Conservation (phyloP, 2,113 vertebrate species). For the Greenwoodochromis staneri region DNA sequence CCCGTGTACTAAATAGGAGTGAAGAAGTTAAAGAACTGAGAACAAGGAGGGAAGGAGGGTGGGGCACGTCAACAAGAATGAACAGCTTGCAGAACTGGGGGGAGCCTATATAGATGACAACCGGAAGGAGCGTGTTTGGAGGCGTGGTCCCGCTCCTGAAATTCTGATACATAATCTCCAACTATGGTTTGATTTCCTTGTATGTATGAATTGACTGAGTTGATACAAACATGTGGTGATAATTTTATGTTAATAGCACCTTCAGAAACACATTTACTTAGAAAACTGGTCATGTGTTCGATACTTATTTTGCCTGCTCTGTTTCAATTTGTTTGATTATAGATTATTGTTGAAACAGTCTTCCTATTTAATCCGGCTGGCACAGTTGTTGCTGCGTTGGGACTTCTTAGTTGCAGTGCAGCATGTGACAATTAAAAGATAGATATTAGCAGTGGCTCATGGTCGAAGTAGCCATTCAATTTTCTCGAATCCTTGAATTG, state of each 20-base stretch:
- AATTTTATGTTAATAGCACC: not conserved
- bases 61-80: no score
- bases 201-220: not conserved
- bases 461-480: not conserved
- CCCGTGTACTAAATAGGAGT: no score
- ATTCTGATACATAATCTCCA: no score
- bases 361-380: not conserved
- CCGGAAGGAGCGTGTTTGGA: no score
- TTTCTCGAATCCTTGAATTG: not conserved
- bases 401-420: not conserved
- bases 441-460: not conserved
- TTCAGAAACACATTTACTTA: not conserved
- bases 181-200: not conserved
- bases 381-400: not conserved
- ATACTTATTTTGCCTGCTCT: not conserved
- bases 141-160: fast-evolving
- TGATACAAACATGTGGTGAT: not conserved
- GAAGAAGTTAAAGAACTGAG: fast-evolving
- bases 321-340: not conserved
- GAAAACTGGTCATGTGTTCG: not conserved
- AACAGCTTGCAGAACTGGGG: no score
- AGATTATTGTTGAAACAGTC: not conserved
- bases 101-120: no score
- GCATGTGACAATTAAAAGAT: not conserved
- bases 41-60: no score